A percentile compares a stretch with the other conserved stretches of the same genome.
Evolutionary conservation across 1,140 invertebrate species (phyloP).

Genomic region (Bombus balteatus): DNA sequence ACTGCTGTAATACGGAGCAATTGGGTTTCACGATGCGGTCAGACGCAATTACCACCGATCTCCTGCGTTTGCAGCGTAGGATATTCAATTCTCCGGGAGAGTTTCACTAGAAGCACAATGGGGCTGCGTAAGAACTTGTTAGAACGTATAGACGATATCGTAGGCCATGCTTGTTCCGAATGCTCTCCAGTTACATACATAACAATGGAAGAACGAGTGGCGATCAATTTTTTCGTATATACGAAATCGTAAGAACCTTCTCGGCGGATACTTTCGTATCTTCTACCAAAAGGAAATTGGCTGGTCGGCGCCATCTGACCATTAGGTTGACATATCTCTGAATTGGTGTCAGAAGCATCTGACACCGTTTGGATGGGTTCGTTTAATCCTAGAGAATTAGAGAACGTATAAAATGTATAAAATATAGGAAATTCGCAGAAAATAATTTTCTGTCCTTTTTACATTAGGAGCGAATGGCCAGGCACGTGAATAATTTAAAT

Average conservation of each 20-base stretch:
- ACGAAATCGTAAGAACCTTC: background rate
- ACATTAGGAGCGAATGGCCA: too few relatives aligned
- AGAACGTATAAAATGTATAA: background rate
- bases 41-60: conserved; percentile 8
- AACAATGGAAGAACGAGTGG: conserved; percentile 6
- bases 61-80: background rate
- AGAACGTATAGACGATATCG: conserved; percentile 18
- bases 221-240: background rate
- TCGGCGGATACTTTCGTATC: background rate
- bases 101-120: conserved; percentile 9
- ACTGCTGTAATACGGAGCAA: conserved; percentile 22
- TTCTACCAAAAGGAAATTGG: conserved; percentile 23
- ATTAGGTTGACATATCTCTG: conserved; percentile 68
- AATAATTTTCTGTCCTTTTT: background rate
- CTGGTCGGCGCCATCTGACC: background rate
- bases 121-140: conserved; percentile 33
- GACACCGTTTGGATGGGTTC: conserved; percentile 52
- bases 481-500: too few relatives aligned
- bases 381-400: conserved; percentile 28
- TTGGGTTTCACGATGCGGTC: conserved; percentile 19
- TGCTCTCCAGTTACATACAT: background rate
- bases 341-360: conserved; percentile 66
- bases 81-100: conserved; percentile 9
- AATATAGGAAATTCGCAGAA: background rate
- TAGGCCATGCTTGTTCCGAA: background rate